Evolutionary conservation across 2,113 vertebrate species (phyloP), one percentile per base, ranked within the genome.

Genomic region (Dascyllus trimaculatus): DNA sequence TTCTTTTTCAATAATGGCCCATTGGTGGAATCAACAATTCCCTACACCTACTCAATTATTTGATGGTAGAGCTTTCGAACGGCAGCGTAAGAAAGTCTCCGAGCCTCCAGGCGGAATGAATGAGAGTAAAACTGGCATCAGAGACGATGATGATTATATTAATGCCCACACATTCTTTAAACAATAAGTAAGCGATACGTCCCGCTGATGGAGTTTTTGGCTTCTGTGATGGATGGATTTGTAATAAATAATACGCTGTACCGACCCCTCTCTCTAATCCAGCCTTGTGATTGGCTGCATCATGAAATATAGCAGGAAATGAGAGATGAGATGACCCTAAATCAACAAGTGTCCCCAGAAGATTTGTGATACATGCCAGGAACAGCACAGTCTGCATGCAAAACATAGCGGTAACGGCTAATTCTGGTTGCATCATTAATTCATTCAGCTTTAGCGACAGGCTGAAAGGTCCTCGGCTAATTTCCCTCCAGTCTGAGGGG

Each of bases 361-460:
- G 43, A 61, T 46, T 32, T 15, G 58, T 32, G 43, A n/a, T 11
- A 11, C 4, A 15, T 5, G 54, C 32, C 15, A 45, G 25, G 51
- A 71, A 49, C 19, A 18, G 32, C n/a, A 52, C 54, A 57, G 68
- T 60, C 18, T 2, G 11, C 7, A 25, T 49, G 61, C 48, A 56
- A n/a, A 61, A 18, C 35, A 25, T 4, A 60, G 15, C 14, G 40
- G 24, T 7, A 26, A 32, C 24, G 4, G 25, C 13, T 75, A 45
- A 80, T 78, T 78, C 59, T 57, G 56, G 53, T 54, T 21, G 43
- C 58, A 75, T 59, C 25, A 62, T 76, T 82, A 67, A 78, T 75
- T 62, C n/a, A 81, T 80, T 75, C 29, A 75, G 35, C 35, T 18
- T 14, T 14, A 21, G n/a, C n/a, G 19, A 15, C 45, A 21, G n/a